These are phyloP conservation scores for Emydoidea blandingii DNA, from an alignment of 2,797 vertebrate genomes.

Conservation along the genomic window DNA sequence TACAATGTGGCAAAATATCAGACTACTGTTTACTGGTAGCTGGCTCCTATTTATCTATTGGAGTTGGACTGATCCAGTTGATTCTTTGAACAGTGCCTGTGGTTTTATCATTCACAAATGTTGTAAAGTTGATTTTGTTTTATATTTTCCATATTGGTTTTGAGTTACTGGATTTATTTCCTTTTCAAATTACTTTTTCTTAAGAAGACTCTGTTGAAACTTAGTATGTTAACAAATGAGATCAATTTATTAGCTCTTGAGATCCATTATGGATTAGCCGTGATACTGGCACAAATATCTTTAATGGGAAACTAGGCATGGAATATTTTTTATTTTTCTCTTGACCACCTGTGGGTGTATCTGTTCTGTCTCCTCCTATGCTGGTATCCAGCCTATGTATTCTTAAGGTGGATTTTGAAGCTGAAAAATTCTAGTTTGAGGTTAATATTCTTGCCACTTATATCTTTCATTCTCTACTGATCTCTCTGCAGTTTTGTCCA, in stretches of 20 bases:
- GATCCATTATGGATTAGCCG: not conserved
- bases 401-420: not conserved
- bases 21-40: not conserved
- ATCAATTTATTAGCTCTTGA: not conserved
- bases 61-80: not conserved
- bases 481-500: not conserved
- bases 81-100: not conserved
- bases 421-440: not conserved
- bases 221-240: not conserved
- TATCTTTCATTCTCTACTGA: not conserved
- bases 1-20: not conserved
- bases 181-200: not conserved
- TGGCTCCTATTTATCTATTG: not conserved
- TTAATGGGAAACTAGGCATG: not conserved
- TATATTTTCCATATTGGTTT: not conserved
- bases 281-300: not conserved
- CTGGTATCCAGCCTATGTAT: not conserved
- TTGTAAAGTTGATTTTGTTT: not conserved
- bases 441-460: not conserved
- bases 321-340: not conserved
- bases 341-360: not conserved
- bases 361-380: not conserved
- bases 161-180: not conserved
- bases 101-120: not conserved
- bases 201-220: not conserved